Conservation (phyloP, 1,140 invertebrate species). For the Helicoverpa zea region DNA sequence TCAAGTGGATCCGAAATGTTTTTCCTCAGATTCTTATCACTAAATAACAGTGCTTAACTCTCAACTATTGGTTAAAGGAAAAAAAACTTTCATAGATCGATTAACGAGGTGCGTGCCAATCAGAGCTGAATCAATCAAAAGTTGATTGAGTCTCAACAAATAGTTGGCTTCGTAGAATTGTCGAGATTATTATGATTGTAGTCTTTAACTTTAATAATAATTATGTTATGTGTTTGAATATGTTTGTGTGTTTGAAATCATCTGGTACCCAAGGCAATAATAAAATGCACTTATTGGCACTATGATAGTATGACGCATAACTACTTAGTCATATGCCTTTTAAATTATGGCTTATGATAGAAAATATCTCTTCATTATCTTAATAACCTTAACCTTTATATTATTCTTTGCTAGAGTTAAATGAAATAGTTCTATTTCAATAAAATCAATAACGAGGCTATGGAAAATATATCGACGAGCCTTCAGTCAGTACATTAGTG, state of each 20-base stretch:
- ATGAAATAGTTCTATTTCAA: conserved; percentile 9
- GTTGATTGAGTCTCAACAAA: not conserved
- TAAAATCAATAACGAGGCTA: conserved; percentile 20
- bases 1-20: not conserved
- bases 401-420: not conserved
- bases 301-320: too few relatives aligned
- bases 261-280: too few relatives aligned
- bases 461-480: not conserved
- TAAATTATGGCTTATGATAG: too few relatives aligned
- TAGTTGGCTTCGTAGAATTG: not conserved
- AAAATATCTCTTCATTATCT: not conserved
- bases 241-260: too few relatives aligned
- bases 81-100: conserved; percentile 5
- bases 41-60: not conserved
- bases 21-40: conserved; percentile 8
- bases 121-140: conserved; percentile 18
- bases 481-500: not conserved
- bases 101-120: conserved; percentile 15
- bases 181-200: too few relatives aligned
- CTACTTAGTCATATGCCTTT: too few relatives aligned
- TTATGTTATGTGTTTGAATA: too few relatives aligned
- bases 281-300: too few relatives aligned
- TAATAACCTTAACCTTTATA: not conserved
- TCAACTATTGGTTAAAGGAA: not conserved
- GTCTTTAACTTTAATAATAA: too few relatives aligned